phyloP scores from a whole-genome alignment of 2,888 invertebrate species.

The Dicyrtoma fusca region DNA sequence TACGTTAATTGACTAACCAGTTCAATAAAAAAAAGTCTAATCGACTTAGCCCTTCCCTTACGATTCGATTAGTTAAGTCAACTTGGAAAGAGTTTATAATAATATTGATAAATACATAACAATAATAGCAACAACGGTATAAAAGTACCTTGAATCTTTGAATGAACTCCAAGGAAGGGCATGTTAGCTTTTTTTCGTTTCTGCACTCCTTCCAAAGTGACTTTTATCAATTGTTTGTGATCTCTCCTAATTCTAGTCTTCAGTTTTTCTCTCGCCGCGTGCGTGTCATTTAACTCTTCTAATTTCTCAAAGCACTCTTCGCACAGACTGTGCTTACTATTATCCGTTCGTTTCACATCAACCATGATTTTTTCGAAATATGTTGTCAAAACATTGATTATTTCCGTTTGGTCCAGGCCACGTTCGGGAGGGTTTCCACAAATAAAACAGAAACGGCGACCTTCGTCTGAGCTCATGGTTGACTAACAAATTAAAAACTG shows the following conservation, averaged over 20 bases:
- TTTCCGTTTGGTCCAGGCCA: not conserved
- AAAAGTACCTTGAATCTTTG: constrained; percentile 14
- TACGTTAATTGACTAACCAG: no score
- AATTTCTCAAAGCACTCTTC: not conserved
- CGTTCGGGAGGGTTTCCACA: not conserved
- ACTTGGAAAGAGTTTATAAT: no score
- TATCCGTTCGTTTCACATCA: constrained; percentile 6
- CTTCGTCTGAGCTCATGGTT: no score
- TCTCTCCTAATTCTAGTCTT: not conserved
- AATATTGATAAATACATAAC: no score
- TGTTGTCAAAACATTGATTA: no score
- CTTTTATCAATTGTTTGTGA: not conserved
- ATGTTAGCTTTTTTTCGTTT: not conserved
- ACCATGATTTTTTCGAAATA: not conserved
- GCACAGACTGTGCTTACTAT: not conserved
- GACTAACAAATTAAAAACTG: no score
- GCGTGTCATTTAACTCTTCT: not conserved
- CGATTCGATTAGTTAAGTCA: no score
- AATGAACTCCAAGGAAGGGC: constrained; percentile 24
- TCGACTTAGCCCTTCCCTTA: no score
- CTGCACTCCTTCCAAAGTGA: not conserved
- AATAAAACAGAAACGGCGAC: not conserved
- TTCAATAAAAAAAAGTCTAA: no score
- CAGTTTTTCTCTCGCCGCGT: not conserved
- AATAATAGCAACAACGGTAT: no score